These are phyloP conservation scores for Albula goreensis DNA, from an alignment of 2,113 vertebrate species.

Conservation along the genomic window DNA sequence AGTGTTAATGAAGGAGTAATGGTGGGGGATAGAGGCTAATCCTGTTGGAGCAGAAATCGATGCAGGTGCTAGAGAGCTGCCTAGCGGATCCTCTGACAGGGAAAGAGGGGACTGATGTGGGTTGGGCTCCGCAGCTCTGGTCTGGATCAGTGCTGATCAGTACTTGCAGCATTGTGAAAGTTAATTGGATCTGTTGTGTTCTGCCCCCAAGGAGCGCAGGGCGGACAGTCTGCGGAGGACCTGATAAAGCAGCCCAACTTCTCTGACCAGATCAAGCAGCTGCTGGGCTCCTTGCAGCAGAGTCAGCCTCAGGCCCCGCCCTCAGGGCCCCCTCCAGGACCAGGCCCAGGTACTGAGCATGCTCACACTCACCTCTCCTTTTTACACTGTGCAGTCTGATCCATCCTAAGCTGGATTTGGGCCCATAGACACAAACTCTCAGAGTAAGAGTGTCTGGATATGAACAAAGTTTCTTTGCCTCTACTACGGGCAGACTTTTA, in stretches of 20 bases:
- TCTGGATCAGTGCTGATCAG: too few species aligned
- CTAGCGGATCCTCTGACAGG: neutral
- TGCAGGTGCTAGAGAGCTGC: neutral
- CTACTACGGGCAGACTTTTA: too few species aligned
- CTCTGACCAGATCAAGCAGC: constrained; percentile 88
- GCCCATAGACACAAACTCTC: too few species aligned
- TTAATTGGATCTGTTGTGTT: neutral
- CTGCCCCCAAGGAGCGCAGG: constrained; percentile 70
- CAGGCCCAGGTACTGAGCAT: neutral
- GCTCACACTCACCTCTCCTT: too few species aligned
- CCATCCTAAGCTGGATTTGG: neutral
- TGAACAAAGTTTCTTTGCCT: too few species aligned
- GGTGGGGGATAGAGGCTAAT: too few species aligned
- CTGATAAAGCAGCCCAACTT: constrained; percentile 89
- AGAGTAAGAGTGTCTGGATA: too few species aligned
- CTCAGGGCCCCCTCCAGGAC: constrained; percentile 63
- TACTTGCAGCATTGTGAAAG: too few species aligned
- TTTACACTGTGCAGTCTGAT: neutral
- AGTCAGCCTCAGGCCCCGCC: constrained; percentile 56
- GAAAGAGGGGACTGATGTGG: neutral
- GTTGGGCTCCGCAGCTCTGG: too few species aligned
- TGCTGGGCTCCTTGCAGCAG: constrained; percentile 81
- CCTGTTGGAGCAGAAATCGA: too few species aligned
- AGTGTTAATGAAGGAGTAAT: too few species aligned
- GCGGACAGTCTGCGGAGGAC: constrained; percentile 84